Evolutionary conservation across 1,140 invertebrate genomes (phyloP).

Genomic region (Sycobia sp.): DNA sequence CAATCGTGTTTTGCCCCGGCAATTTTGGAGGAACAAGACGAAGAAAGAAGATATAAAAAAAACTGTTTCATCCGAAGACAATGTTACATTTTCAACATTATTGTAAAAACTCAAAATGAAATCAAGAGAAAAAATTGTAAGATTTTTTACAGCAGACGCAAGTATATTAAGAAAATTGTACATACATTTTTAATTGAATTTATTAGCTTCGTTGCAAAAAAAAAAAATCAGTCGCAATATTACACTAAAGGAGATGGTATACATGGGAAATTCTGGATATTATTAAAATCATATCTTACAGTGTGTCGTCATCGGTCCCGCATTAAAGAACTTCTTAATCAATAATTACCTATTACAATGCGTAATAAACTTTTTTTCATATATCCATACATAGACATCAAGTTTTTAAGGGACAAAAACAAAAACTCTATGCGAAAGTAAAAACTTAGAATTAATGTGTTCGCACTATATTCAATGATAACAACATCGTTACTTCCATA

Average conservation of each 20-base stretch:
- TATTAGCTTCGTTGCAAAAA: conserved; percentile 29
- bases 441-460: conserved; percentile 42
- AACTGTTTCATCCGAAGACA: not conserved
- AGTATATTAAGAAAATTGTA: not conserved
- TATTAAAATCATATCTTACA: conserved; percentile 18
- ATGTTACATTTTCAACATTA: conserved; percentile 33
- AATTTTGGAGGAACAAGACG: conserved; percentile 46
- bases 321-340: conserved; percentile 24
- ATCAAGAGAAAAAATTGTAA: not conserved
- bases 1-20: conserved; percentile 42
- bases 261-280: conserved; percentile 20
- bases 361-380: conserved; percentile 30
- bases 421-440: conserved; percentile 35
- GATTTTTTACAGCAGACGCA: not conserved
- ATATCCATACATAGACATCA: conserved; percentile 30
- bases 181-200: conserved; percentile 27
- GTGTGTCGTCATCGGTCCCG: conserved; percentile 19
- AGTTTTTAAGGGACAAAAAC: conserved; percentile 24
- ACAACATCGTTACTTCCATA: conserved; percentile 7
- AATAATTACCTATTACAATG: conserved; percentile 24
- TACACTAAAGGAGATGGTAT: conserved; percentile 26
- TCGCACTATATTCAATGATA: conserved; percentile 32
- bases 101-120: conserved; percentile 27
- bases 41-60: conserved; percentile 30
- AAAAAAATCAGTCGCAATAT: conserved; percentile 32